Evolutionary conservation across 1,140 invertebrate genomes (phyloP), one percentile per base, ranked within the genome.

Genomic region (Ruditapes philippinarum): DNA sequence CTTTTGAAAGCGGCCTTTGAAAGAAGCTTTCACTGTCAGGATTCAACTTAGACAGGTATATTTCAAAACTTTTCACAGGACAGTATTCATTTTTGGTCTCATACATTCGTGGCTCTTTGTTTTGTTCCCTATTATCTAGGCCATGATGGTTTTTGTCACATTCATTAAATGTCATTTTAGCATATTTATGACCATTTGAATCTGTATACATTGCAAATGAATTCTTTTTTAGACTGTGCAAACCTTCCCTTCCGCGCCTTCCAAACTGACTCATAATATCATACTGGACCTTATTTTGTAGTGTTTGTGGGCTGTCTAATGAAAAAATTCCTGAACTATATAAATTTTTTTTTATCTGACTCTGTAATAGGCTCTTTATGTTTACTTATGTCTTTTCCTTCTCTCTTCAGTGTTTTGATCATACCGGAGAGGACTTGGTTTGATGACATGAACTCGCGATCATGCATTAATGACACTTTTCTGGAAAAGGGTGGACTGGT

Each of bases 361-460:
- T 38, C 60, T 11, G 9, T 28, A 78, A 14, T 76, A 14, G 68
- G 70, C 1, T 80, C 76, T 28, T 80, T 80, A 14, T 36, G n/a
- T 25, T 54, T 80, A 11, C 14, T 19, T 22, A 80, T 22, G 49
- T 54, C 54, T 22, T 80, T 80, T 2, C 76, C 76, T 33, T 80
- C 76, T 22, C 33, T 51, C 36, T 80, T 80, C 12, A 80, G 40
- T 12, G 22, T 25, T 54, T 57, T 80, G 12, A 80, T 31, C n/a
- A 80, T 2, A 2, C 76, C 45, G 1, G 22, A 33, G 0, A 80
- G 45, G 1, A 80, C 76, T 25, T 80, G 45, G 45, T 80, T 80
- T 4, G 76, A 80, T 51, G 76, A 22, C 76, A 51, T 33, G 31
- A 80, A 80, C 14, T 80, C 76, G 2, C 31, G 31, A 22, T 80